A percentile compares a stretch with the other conserved stretches of the same genome.
Conservation (phyloP, 1,140 invertebrate genomes). For the Cepaea nemoralis region DNA sequence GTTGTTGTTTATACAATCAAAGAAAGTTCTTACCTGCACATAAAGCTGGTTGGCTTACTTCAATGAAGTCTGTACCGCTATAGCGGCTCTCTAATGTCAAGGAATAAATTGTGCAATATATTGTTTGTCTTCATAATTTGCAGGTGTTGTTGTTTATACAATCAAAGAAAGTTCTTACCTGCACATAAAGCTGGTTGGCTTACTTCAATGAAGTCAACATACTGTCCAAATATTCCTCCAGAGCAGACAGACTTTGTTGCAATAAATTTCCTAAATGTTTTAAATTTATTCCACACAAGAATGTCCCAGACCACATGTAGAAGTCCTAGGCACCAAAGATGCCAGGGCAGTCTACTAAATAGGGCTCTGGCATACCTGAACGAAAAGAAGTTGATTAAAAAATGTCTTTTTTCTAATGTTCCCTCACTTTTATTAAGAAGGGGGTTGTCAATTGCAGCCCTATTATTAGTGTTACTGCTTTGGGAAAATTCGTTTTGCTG, state of each 20-base stretch:
- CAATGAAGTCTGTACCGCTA: slow-evolving; percentile 58
- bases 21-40: slow-evolving; percentile 54
- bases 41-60: slow-evolving; percentile 55
- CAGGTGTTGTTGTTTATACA: too few relatives aligned
- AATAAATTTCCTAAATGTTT: slow-evolving; percentile 56
- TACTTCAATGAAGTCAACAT: slow-evolving; percentile 59
- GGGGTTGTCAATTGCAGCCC: background rate
- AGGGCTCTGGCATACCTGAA: slow-evolving; percentile 50
- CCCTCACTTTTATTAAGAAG: background rate
- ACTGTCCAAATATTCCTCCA: slow-evolving; percentile 54
- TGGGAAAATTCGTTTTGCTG: background rate
- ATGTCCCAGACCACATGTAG: slow-evolving; percentile 54
- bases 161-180: slow-evolving; percentile 45
- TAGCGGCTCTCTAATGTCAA: too few relatives aligned
- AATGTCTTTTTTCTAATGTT: slow-evolving; percentile 46
- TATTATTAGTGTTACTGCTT: background rate
- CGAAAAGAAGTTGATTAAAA: slow-evolving; percentile 59
- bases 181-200: slow-evolving; percentile 60
- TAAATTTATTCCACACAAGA: slow-evolving; percentile 49
- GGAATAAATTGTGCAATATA: too few relatives aligned
- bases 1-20: too few relatives aligned
- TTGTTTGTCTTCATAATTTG: too few relatives aligned
- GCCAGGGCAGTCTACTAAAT: slow-evolving; percentile 57
- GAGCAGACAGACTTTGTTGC: slow-evolving; percentile 51
- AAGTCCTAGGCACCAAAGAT: slow-evolving; percentile 53